These are phyloP conservation scores for Microplitis mediator DNA, from an alignment of 1,140 invertebrate species.

Conservation along the genomic window DNA sequence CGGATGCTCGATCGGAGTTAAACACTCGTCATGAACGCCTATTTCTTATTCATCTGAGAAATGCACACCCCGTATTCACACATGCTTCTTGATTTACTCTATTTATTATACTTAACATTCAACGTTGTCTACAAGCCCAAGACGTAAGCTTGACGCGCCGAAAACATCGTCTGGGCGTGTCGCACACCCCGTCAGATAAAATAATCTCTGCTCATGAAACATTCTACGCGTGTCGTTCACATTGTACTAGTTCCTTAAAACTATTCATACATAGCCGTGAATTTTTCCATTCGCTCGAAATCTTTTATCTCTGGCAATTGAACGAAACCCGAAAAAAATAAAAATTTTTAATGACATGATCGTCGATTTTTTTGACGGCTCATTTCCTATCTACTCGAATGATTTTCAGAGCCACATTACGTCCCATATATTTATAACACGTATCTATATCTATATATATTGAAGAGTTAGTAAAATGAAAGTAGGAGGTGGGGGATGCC, in stretches of 20 bases:
- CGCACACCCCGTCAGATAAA: background rate
- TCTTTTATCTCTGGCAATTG: background rate
- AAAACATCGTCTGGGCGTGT: slow-evolving; percentile 8
- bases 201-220: background rate
- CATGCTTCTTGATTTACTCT: background rate
- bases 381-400: background rate
- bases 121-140: background rate
- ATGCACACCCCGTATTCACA: background rate
- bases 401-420: background rate
- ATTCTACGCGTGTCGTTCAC: slow-evolving; percentile 3
- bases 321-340: background rate
- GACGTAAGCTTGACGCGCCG: slow-evolving; percentile 1
- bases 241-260: background rate
- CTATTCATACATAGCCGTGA: background rate
- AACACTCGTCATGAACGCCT: background rate
- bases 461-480: too few species aligned
- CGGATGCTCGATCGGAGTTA: background rate
- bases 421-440: too few species aligned
- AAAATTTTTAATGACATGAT: background rate
- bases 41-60: background rate
- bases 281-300: background rate
- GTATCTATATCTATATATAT: too few species aligned
- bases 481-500: background rate
- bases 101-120: background rate
- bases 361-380: background rate